Conservation (phyloP, 2,113 vertebrate species). For the Ibidorhyncha struthersii region DNA sequence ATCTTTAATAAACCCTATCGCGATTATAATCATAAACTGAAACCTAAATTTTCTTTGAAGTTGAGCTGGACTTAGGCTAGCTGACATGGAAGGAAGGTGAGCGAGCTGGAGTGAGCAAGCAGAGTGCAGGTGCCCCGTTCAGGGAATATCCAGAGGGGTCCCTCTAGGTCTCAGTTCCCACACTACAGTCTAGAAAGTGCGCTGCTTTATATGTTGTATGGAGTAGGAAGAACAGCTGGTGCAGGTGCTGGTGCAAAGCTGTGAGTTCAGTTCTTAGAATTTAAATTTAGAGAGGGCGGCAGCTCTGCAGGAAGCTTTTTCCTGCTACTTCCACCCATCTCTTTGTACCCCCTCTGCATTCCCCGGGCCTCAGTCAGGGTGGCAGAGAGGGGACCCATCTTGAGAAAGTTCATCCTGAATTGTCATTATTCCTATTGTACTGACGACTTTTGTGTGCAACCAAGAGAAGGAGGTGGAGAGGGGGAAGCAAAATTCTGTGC, state of each 20-base stretch:
- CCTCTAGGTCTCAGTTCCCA: background rate
- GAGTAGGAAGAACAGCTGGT: background rate
- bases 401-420: background rate
- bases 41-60: background rate
- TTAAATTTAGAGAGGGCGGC: background rate
- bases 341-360: background rate
- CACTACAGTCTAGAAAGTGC: background rate
- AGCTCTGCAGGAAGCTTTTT: background rate
- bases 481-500: background rate
- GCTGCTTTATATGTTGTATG: background rate
- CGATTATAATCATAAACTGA: rapidly evolving
- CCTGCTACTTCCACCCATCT: background rate
- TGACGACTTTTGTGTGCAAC: background rate
- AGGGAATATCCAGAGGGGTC: rapidly evolving
- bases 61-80: background rate
- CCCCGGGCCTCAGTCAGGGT: background rate
- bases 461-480: background rate
- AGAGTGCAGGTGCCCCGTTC: background rate
- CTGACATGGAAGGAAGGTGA: background rate
- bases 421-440: background rate
- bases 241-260: background rate
- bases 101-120: background rate
- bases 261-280: background rate
- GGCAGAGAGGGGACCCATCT: background rate
- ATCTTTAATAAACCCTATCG: background rate